Percentiles rank a stretch among this genome's conserved stretches.
Conservation (phyloP, 2,113 vertebrate species). For the Prinia subflava region DNA sequence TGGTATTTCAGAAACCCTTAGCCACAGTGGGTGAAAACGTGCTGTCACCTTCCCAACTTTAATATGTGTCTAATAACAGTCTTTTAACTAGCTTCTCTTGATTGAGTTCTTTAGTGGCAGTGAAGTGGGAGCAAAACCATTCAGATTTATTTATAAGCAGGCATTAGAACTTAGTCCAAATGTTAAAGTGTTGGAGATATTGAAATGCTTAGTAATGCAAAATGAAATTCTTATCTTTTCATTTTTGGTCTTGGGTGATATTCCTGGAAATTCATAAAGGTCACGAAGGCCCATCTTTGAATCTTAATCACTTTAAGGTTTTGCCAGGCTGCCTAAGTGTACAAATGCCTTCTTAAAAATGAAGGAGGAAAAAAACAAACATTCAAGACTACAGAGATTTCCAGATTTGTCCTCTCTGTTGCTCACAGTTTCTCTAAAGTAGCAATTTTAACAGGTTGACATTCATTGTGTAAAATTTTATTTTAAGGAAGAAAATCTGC, state of each 20-base stretch:
- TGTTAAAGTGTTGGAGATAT: not conserved
- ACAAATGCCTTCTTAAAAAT: not conserved
- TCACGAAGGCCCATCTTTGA: not conserved
- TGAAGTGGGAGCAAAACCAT: not conserved
- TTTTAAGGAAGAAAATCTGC: not conserved
- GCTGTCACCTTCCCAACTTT: constrained; percentile 13
- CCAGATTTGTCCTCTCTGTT: not conserved
- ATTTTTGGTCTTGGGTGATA: not conserved
- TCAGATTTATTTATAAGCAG: not conserved
- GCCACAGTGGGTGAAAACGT: not conserved
- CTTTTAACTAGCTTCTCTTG: not conserved
- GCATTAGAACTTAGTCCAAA: not conserved
- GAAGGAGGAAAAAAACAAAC: not conserved
- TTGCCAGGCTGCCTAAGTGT: not conserved
- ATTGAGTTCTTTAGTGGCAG: not conserved
- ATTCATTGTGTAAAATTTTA: not conserved
- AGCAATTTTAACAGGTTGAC: not conserved
- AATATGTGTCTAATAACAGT: not conserved
- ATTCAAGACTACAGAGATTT: not conserved
- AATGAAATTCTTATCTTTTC: not conserved
- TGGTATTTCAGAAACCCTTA: not conserved
- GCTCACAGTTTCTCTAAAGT: not conserved
- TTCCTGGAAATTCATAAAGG: not conserved
- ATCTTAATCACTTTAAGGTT: not conserved
- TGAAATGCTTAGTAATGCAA: not conserved